Conservation (phyloP, 2,113 vertebrate species). For the Rhagologus leucostigma region DNA sequence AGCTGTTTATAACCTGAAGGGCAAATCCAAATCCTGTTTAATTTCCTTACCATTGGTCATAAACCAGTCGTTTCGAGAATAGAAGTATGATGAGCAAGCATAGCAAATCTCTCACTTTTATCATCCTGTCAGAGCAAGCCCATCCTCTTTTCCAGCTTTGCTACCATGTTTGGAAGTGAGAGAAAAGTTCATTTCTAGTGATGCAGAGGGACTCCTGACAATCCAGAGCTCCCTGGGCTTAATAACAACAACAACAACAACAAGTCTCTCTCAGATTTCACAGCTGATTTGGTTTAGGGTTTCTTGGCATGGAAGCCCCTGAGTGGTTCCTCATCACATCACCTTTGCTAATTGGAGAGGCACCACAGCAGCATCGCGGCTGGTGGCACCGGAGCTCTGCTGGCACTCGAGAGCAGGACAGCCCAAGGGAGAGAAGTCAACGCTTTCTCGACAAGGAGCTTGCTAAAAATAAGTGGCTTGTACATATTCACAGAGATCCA, state of each 20-base stretch:
- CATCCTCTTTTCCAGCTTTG: not conserved
- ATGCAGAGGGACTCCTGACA: not conserved
- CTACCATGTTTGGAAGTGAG: slow-evolving; percentile 22
- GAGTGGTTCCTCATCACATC: not conserved
- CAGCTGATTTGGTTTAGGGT: not conserved
- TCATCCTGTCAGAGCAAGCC: not conserved
- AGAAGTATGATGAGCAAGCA: not conserved
- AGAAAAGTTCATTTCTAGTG: not conserved
- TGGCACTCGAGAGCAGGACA: not conserved
- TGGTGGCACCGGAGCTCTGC: not conserved
- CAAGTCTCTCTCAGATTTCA: not conserved
- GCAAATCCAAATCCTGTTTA: slow-evolving; percentile 18
- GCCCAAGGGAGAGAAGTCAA: not conserved
- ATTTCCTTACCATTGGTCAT: not conserved
- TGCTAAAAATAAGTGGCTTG: slow-evolving; percentile 4
- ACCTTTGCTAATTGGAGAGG: not conserved
- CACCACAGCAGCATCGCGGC: not conserved
- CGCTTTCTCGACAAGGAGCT: not conserved
- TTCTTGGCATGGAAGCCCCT: not conserved
- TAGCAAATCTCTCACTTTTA: not conserved
- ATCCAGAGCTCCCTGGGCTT: not conserved
- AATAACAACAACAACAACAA: not conserved
- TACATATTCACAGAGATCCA: not conserved
- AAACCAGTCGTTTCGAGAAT: not conserved
- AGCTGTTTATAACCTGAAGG: slow-evolving; percentile 43